Conservation (phyloP, 2,888 invertebrate species). For the Polyommatus iphigenia region DNA sequence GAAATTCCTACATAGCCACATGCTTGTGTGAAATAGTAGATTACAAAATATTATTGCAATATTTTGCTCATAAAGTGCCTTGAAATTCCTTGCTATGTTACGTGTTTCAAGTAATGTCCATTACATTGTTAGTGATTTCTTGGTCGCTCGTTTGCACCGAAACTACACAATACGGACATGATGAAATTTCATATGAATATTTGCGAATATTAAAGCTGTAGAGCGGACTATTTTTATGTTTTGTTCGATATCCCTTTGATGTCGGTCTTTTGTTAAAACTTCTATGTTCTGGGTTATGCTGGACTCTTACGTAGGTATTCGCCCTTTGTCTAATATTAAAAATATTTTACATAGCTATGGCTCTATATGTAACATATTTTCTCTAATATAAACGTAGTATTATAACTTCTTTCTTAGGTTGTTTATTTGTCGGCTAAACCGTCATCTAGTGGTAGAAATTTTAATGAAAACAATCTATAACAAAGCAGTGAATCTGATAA, state of each 20-base stretch:
- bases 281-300: not conserved
- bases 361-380: no score
- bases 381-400: no score
- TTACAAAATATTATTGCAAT: no score
- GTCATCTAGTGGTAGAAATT: no score
- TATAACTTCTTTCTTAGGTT: no score
- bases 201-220: not conserved
- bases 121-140: not conserved
- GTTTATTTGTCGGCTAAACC: no score
- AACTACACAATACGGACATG: not conserved
- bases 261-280: not conserved
- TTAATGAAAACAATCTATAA: not conserved
- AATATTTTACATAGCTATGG: not conserved
- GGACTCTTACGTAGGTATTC: not conserved
- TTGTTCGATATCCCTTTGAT: slow-evolving; percentile 5
- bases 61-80: no score
- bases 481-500: not conserved
- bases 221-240: not conserved
- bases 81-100: no score
- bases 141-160: not conserved
- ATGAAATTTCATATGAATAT: not conserved
- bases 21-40: no score
- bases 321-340: not conserved
- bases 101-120: no score
- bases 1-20: no score